These are phyloP conservation scores for Choristoneura fumiferana DNA, from an alignment of 1,140 invertebrate genomes.

Conservation along the genomic window DNA sequence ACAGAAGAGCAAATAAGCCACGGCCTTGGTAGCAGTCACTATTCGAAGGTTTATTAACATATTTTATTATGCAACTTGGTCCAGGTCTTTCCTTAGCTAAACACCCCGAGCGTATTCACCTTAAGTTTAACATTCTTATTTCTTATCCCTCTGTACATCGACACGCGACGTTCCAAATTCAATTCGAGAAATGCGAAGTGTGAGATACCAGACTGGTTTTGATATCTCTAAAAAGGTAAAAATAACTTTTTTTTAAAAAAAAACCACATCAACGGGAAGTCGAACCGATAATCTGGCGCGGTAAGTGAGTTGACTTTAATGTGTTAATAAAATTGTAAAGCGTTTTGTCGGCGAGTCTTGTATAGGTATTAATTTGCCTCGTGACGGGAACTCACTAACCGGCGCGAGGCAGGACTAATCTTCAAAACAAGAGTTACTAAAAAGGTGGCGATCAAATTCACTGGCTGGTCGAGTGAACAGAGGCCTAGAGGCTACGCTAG, in stretches of 20 bases:
- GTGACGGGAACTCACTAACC: no score
- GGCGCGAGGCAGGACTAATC: no score
- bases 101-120: no score
- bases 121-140: conserved; percentile 21
- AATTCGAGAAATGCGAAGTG: conserved; percentile 19
- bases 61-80: no score
- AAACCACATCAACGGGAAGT: conserved; percentile 67
- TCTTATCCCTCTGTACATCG: conserved; percentile 19
- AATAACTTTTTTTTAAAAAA: conserved; percentile 46
- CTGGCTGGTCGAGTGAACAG: no score
- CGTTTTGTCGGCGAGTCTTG: conserved; percentile 59
- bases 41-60: no score
- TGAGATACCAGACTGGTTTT: conserved; percentile 66
- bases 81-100: no score
- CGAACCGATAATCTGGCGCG: conserved; percentile 64
- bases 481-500: no score
- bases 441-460: no score
- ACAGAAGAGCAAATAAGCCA: no score
- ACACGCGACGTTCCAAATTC: conserved; percentile 45
- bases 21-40: no score
- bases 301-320: conserved; percentile 75
- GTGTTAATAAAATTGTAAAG: conserved; percentile 76
- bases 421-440: no score
- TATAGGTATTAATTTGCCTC: conserved; percentile 33
- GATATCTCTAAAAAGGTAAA: conserved; percentile 59